Evolutionary conservation across 2,888 invertebrate genomes (phyloP), one percentile per base, ranked within the genome.

Genomic region (Netelia melanura): DNA sequence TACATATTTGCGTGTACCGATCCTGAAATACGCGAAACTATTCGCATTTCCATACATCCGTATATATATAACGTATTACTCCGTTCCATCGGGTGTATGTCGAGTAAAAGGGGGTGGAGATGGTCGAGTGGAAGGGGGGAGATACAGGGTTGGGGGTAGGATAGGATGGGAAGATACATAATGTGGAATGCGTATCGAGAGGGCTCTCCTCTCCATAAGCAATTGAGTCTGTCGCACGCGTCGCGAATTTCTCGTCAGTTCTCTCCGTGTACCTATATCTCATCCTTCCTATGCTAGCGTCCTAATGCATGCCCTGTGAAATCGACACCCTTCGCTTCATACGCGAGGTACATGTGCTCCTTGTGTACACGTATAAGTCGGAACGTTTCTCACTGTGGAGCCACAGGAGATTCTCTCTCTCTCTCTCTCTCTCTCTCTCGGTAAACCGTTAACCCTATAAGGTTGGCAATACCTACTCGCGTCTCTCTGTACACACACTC

Each of bases 211-310:
- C 70, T 70, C 78, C 70, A 81, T 81, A 61, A 64, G 58, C 78
- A 78, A 81, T 81, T 75, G 84, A 64, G 81, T 75, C 81, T 75
- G 78, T 79, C 78, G 81, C 78, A 71, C 54, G 78, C 10, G 38
- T 71, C 64, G 71, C 79, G 75, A 82, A 82, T 75, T 85, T 82
- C 85, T 79, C 83, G 79, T 61, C 76, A 72, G 56, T 72, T 81
- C 78, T 81, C 81, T 38, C 74, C 17, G 30, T 58, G n/a, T 43
- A 21, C 21, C 21, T 21, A 30, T 72, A 38, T 56, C 67, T 74
- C 67, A 56, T 38, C 38, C 38, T 6, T 38, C 38, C 38, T 38
- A 38, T 6, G 38, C 38, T 38, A 48, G 79, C 75, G 70, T 65
- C 70, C 79, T 82, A 82, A 82, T 79, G 79, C 81, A 78, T 78